Evolutionary conservation across 2,888 invertebrate species (phyloP), one percentile per base, ranked within the genome.

Genomic region (Epirrita christyi): DNA sequence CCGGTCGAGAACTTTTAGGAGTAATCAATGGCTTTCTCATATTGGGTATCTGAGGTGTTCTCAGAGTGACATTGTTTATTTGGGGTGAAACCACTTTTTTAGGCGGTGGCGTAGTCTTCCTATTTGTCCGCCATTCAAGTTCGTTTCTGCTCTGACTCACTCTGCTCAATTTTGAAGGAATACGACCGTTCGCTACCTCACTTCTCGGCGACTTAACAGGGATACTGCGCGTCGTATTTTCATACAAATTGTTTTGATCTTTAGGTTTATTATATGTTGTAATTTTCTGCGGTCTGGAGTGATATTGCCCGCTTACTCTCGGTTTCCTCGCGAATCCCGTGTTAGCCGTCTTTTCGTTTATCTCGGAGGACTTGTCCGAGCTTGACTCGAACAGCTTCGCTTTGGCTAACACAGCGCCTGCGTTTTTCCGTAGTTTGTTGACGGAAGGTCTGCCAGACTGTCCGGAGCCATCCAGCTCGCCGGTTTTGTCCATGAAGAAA

Each of bases 371-470:
- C 62, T 81, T 90, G 65, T 92, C 92, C 0, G 92, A 92, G 68
- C 92, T 90, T 9, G 86, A 90, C 76, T 96, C 95, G 72, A 96
- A 97, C 21, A 96, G 85, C 76, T 94, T 95, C 0, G 96, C 96
- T 86, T 96, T 96, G 1, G 96, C 96, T 57, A 96, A 85, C 0
- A 97, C 96, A 89, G 96, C 96, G 6, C 96, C 97, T 6, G 95
- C 96, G 79, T 96, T 96, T 80, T 96, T 95, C 45, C 93, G 90
- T 29, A 96, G 76, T 70, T 94, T 94, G 14, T 95, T 95, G 9
- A 96, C 94, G 0, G 96, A 96, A 0, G 95, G 95, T 56, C 96
- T 92, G 0, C 95, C 94, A 27, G 93, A 93, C 45, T 88, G 88
- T 49, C 86, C 86, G 40, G 84, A 78, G 10, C 75, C 80, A n/a